These are phyloP conservation scores for Limonius californicus DNA, from an alignment of 1,140 invertebrate species.

Conservation along the genomic window DNA sequence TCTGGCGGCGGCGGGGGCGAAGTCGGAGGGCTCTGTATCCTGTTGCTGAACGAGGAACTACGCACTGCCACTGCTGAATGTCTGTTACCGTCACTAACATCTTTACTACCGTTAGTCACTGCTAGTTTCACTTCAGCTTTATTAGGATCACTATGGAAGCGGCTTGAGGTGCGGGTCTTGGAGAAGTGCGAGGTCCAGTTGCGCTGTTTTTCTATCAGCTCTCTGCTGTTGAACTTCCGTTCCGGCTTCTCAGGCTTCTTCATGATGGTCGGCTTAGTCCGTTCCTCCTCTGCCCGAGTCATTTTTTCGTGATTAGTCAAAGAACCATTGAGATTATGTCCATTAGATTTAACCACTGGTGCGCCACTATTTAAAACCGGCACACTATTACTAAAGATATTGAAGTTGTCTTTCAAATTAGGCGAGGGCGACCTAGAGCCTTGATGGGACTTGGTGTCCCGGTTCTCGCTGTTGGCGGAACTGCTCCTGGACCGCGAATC, in stretches of 20 bases:
- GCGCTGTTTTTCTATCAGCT: constrained; percentile 83
- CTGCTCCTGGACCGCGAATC: constrained; percentile 38
- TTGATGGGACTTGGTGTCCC: constrained; percentile 34
- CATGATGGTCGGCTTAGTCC: constrained; percentile 47
- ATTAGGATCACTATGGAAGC: constrained; percentile 63
- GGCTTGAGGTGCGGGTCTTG: constrained; percentile 59
- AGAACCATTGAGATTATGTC: constrained; percentile 27
- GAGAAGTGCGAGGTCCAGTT: constrained; percentile 90
- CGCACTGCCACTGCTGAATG: constrained; percentile 44
- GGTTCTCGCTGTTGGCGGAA: constrained; percentile 41
- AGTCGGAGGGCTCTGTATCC: constrained; percentile 50
- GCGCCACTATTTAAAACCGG: constrained; percentile 31
- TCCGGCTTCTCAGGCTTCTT: constrained; percentile 71
- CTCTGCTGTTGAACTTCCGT: constrained; percentile 75
- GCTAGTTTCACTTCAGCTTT: constrained; percentile 41
- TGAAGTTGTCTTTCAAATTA: neutral
- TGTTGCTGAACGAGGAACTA: constrained; percentile 47
- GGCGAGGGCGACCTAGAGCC: constrained; percentile 38
- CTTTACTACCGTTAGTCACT: constrained; percentile 44
- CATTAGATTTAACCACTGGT: constrained; percentile 31
- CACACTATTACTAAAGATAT: constrained; percentile 28
- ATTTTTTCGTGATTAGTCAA: neutral
- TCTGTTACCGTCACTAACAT: constrained; percentile 44
- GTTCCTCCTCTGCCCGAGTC: constrained; percentile 22
- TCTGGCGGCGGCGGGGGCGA: constrained; percentile 52